Evolutionary conservation across 2,113 vertebrate species (phyloP).

Genomic region (Pseudonaja textilis): DNA sequence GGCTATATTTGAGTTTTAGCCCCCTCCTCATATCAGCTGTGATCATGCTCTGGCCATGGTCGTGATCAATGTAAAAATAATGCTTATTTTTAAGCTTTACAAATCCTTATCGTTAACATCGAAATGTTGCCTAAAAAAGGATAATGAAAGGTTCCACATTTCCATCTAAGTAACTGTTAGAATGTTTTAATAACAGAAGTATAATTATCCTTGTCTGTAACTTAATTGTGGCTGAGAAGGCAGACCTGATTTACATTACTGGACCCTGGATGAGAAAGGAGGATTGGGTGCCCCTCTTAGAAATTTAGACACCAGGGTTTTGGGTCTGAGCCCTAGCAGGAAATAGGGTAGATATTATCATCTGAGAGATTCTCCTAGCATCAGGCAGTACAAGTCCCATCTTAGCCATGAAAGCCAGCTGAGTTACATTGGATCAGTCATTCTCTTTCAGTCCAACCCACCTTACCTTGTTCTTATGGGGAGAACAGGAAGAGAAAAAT

Average conservation of each 20-base stretch:
- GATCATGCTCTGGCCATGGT: background rate
- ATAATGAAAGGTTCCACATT: background rate
- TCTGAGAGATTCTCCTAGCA: background rate
- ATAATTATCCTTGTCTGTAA: background rate
- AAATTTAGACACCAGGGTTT: background rate
- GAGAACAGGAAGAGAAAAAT: no score
- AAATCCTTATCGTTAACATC: background rate
- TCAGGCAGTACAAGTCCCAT: background rate
- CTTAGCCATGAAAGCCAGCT: no score
- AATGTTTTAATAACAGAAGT: background rate
- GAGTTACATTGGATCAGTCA: no score
- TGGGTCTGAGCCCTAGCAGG: background rate
- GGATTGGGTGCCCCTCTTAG: background rate
- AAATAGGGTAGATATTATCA: background rate
- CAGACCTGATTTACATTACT: background rate
- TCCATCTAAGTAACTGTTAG: background rate
- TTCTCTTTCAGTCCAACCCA: no score
- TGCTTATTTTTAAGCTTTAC: background rate
- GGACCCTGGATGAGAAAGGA: background rate
- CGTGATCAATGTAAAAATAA: background rate
- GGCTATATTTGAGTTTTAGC: background rate
- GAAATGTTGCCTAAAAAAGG: background rate
- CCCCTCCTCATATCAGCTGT: background rate
- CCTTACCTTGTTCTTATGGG: no score
- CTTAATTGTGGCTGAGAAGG: background rate